phyloP scores from a whole-genome alignment of 2,113 vertebrate species.

The Aspiorhynchus laticeps region DNA sequence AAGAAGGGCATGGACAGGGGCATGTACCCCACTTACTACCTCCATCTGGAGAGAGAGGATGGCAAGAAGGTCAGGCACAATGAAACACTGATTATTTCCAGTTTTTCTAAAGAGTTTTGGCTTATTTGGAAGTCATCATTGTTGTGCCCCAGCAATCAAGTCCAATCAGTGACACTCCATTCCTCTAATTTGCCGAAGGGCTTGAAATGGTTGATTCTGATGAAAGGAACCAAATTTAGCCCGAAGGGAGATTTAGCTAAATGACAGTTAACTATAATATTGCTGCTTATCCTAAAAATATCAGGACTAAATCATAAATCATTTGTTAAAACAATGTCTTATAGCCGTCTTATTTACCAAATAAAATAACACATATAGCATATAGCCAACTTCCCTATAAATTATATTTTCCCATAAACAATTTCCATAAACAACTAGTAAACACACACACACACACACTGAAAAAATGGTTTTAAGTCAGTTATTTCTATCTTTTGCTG shows the following conservation, averaged over 20 bases:
- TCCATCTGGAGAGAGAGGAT: slow-evolving; percentile 96
- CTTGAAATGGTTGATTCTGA: slow-evolving; percentile 22
- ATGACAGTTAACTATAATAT: background rate
- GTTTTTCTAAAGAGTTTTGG: background rate
- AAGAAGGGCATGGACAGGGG: slow-evolving; percentile 99
- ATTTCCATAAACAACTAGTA: too few relatives aligned
- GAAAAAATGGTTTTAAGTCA: too few relatives aligned
- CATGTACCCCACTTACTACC: slow-evolving; percentile 99
- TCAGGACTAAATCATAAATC: background rate
- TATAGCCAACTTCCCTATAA: too few relatives aligned
- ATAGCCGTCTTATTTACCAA: background rate
- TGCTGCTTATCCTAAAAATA: background rate
- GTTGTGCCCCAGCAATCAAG: slow-evolving; percentile 28
- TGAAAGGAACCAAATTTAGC: background rate
- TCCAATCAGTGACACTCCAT: slow-evolving; percentile 24
- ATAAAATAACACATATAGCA: background rate
- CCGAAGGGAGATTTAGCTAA: background rate
- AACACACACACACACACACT: too few relatives aligned
- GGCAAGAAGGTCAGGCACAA: slow-evolving; percentile 91
- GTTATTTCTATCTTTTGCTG: too few relatives aligned
- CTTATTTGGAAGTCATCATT: background rate
- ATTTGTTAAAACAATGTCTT: background rate
- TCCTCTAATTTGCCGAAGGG: slow-evolving; percentile 4
- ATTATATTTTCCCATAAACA: too few relatives aligned
- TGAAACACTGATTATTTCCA: background rate